These are phyloP conservation scores for Piaya cayana DNA, from an alignment of 2,113 vertebrate species.

Conservation along the genomic window DNA sequence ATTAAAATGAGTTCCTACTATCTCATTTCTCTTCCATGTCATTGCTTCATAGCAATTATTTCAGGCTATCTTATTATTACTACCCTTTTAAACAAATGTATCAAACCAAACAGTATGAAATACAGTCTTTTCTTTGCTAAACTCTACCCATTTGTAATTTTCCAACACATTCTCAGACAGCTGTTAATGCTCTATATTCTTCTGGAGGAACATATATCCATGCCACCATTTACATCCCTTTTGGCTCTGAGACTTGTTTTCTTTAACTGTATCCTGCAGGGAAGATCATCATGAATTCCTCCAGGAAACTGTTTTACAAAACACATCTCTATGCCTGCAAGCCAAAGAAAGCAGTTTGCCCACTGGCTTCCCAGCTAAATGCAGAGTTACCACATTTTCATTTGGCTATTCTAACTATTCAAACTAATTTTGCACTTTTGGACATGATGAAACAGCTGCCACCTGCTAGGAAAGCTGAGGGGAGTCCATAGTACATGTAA, in stretches of 20 bases:
- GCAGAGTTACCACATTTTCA: neutral
- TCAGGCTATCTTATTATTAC: neutral
- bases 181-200: slow-evolving; percentile 3
- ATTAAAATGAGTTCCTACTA: neutral
- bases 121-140: neutral
- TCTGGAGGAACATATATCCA: neutral
- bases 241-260: neutral
- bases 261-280: neutral
- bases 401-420: neutral
- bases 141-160: neutral
- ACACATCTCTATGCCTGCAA: neutral
- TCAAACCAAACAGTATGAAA: neutral
- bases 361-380: slow-evolving; percentile 19
- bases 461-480: neutral
- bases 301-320: neutral
- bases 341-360: slow-evolving; percentile 31
- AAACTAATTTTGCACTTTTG: slow-evolving; percentile 1
- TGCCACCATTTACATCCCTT: neutral
- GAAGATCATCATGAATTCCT: slow-evolving; percentile 1
- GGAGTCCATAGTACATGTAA: neutral
- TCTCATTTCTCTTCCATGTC: neutral
- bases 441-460: slow-evolving; percentile 3
- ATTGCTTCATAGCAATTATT: neutral
- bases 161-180: neutral
- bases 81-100: neutral